A percentile compares a stretch with the other conserved stretches of the same genome.
phyloP scores from a whole-genome alignment of 2,113 vertebrate genomes.

The Syngnathus typhle region DNA sequence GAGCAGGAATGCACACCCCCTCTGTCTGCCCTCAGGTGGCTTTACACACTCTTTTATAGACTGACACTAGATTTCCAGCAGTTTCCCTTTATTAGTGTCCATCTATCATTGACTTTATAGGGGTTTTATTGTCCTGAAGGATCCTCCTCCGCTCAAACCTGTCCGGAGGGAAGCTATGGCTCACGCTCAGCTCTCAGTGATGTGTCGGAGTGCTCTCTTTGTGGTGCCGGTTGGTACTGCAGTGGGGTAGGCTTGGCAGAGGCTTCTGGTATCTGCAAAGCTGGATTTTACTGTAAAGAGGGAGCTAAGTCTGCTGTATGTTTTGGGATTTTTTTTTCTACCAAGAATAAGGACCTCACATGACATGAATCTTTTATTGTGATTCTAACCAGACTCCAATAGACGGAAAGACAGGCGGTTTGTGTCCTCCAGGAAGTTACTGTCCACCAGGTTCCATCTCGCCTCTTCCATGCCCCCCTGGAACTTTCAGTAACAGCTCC shows the following conservation, averaged over 20 bases:
- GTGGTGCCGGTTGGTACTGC: slow-evolving; percentile 77
- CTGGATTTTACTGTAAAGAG: slow-evolving; percentile 79
- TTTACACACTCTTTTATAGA: neutral
- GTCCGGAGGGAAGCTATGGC: slow-evolving; percentile 77
- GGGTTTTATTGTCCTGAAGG: slow-evolving; percentile 76
- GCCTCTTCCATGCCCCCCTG: slow-evolving; percentile 76
- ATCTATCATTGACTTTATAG: slow-evolving; percentile 48
- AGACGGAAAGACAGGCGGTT: slow-evolving; percentile 71
- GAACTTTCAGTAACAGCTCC: slow-evolving; percentile 76
- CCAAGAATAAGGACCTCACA: too few relatives aligned
- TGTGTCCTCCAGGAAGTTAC: slow-evolving; percentile 79
- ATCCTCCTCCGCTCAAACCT: slow-evolving; percentile 71
- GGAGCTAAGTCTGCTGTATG: slow-evolving; percentile 75
- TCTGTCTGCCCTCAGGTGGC: slow-evolving; percentile 73
- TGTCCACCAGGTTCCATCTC: slow-evolving; percentile 70
- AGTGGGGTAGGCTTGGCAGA: slow-evolving; percentile 63
- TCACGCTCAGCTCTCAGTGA: slow-evolving; percentile 57
- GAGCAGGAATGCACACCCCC: slow-evolving; percentile 67
- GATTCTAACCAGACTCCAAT: slow-evolving; percentile 65
- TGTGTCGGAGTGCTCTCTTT: slow-evolving; percentile 66
- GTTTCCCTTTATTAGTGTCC: neutral
- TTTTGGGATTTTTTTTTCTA: neutral
- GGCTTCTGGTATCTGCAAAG: slow-evolving; percentile 73
- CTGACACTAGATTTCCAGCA: neutral
- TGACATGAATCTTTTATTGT: slow-evolving; percentile 1